Percentiles rank a stretch among this genome's conserved stretches.
phyloP scores from a whole-genome alignment of 2,888 invertebrate species.

The Calameuta pallipes region DNA sequence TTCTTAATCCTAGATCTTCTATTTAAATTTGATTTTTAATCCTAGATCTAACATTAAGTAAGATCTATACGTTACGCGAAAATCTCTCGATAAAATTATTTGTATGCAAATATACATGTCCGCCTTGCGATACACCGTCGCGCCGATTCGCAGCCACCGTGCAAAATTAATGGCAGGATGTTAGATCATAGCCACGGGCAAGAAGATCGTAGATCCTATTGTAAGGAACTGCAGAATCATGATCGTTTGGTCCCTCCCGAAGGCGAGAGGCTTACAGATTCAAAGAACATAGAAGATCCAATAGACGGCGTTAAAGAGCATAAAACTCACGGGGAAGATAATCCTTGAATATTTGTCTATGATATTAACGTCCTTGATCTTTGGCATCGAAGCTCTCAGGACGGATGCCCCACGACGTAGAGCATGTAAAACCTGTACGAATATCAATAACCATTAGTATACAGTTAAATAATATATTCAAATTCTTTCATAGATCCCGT shows the following conservation, averaged over 20 bases:
- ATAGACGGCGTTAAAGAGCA: slow-evolving; percentile 94
- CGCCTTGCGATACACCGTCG: background rate
- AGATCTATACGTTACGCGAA: background rate
- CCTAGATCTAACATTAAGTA: background rate
- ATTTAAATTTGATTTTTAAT: background rate
- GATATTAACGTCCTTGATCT: slow-evolving; percentile 96
- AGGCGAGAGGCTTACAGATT: slow-evolving; percentile 18
- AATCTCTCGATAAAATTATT: background rate
- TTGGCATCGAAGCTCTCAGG: slow-evolving; percentile 90
- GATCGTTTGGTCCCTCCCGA: background rate
- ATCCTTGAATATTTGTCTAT: slow-evolving; percentile 98
- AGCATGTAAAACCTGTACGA: slow-evolving; percentile 78
- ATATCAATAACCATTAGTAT: background rate
- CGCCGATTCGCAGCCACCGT: background rate
- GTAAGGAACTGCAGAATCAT: background rate
- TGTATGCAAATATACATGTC: background rate
- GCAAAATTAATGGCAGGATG: background rate
- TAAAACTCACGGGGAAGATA: slow-evolving; percentile 94
- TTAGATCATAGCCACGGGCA: background rate
- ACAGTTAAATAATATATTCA: background rate
- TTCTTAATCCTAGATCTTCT: background rate
- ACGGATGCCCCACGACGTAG: slow-evolving; percentile 87
- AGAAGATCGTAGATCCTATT: background rate
- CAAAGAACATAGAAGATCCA: slow-evolving; percentile 91
- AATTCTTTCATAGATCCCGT: background rate